phyloP scores from a whole-genome alignment of 2,113 vertebrate genomes.

The Amphilophus citrinellus region DNA sequence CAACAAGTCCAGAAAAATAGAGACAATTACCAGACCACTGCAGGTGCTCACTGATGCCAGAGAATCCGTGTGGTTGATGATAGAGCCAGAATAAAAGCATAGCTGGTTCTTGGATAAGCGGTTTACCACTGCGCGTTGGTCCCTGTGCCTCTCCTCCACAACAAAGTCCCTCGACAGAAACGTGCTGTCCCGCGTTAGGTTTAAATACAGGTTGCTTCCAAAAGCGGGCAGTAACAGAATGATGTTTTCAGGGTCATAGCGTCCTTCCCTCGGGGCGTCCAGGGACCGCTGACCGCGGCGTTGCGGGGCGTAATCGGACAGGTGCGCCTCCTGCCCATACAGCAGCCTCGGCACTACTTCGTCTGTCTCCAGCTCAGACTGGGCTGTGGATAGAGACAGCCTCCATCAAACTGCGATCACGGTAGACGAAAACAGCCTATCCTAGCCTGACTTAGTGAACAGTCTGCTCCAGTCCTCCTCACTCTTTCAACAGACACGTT shows the following conservation, averaged over 20 bases:
- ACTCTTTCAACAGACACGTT: constrained; percentile 12
- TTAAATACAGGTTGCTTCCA: constrained; percentile 85
- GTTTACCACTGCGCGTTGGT: constrained; percentile 36
- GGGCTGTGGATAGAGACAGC: constrained; percentile 52
- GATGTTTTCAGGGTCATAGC: constrained; percentile 66
- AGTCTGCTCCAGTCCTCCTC: background rate
- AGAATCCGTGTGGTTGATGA: constrained; percentile 87
- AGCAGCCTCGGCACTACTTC: constrained; percentile 88
- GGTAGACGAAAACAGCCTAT: background rate
- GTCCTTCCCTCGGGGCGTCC: constrained; percentile 41
- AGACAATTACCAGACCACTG: constrained; percentile 89
- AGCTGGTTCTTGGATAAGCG: constrained; percentile 59
- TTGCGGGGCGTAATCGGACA: constrained; percentile 63
- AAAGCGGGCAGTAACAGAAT: constrained; percentile 88
- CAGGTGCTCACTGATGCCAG: constrained; percentile 90
- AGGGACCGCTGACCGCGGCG: constrained; percentile 63
- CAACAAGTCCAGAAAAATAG: background rate
- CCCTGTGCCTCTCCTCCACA: constrained; percentile 83
- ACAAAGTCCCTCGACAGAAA: constrained; percentile 87
- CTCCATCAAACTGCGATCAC: constrained; percentile 22
- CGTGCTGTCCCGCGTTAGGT: constrained; percentile 83
- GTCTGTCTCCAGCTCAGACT: constrained; percentile 74
- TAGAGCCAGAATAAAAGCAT: constrained; percentile 92
- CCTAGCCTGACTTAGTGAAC: constrained; percentile 16
- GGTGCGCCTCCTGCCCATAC: constrained; percentile 82